phyloP scores from a whole-genome alignment of 2,797 vertebrate genomes.

The Sphenodon punctatus region DNA sequence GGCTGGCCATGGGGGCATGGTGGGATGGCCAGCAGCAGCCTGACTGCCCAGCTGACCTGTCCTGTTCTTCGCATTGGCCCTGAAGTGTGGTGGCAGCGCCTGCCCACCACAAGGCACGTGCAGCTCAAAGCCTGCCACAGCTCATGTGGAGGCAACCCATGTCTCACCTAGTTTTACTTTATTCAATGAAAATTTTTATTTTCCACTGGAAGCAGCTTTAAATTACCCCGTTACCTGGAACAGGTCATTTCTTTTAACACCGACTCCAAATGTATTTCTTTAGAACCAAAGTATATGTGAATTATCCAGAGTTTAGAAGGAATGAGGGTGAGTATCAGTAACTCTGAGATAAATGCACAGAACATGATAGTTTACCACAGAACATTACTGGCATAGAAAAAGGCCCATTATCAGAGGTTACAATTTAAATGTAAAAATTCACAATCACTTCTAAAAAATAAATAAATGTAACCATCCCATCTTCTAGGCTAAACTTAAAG shows the following conservation, averaged over 20 bases:
- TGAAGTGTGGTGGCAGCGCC: no score
- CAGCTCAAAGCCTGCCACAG: no score
- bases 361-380: not conserved
- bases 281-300: not conserved
- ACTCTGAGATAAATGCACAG: not conserved
- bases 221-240: not conserved
- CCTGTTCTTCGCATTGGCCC: no score
- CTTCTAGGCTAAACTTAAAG: not conserved
- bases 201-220: not conserved
- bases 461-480: not conserved
- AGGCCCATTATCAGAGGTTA: not conserved
- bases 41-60: no score
- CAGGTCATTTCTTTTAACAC: not conserved
- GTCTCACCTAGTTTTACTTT: no score
- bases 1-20: no score
- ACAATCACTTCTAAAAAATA: not conserved
- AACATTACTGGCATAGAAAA: not conserved
- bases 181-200: not conserved
- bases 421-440: not conserved
- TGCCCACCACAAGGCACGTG: no score
- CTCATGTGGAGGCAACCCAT: no score
- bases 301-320: not conserved
- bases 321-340: not conserved
- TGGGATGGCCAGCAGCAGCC: no score
- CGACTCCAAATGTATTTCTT: not conserved